Base-by-base conservation (phyloP, 2,113 vertebrate genomes). In the Pelobates fuscus region DNA sequence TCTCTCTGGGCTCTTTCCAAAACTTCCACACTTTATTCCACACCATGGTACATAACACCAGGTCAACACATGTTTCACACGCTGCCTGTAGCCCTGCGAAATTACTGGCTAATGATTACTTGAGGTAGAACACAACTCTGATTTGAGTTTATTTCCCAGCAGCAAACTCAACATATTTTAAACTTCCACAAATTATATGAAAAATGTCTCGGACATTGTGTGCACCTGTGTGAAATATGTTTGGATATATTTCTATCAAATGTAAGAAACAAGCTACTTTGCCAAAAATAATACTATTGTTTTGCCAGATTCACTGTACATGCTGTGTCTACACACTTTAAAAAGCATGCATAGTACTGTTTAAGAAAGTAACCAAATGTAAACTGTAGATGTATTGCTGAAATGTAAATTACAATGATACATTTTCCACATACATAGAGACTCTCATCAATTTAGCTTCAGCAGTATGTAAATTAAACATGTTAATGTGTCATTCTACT, bases 71-170 rank as follows among this genome's bases (percentile, higher is more conserved):
- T 66, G 71, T 32, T 67, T 67, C 65, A 59, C 62, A 67, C 66
- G 71, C 62, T 67, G 71, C 71, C 71, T 66, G 67, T 24, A 66
- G 71, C 52, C 62, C 62, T 30, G 26, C 66, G 71, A 67, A 75
- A 75, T 75, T 66, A 66, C 62, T 25, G 20, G 30, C 71, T 75
- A 74, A 75, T 67, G 63, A 75, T 67, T 55, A 67, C 63, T 67
- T 26, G 26, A 24, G 24, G 32, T 29, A 46, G 63, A 46, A 46
- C 52, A 67, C 71, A 67, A 52, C 52, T 52, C 52, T 52, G 54
- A n/a, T 67, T 75, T 26, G 29, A 52, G 58, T 67, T 66, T 7
- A 57, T 44, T 57, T 67, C 54, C 59, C 54, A 75, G 32, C 52
- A 67, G 59, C 46, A 5, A 58, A 75, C 67, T 57, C 30, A 59